Conservation (phyloP, 1,140 invertebrate species). For the Cotesia glomerata region DNA sequence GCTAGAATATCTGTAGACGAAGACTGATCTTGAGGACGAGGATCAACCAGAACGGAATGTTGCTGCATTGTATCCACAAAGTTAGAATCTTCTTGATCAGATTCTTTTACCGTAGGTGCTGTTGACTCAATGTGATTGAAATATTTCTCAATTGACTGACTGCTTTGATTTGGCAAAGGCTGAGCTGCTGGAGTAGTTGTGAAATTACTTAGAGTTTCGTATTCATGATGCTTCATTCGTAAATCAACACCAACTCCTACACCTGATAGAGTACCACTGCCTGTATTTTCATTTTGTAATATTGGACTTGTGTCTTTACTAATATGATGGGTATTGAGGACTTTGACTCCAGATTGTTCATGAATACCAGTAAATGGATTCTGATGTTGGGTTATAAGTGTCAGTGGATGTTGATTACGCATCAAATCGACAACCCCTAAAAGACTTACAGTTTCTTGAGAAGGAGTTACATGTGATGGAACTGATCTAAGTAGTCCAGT, state of each 20-base stretch:
- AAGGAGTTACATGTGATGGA: slow-evolving; percentile 41
- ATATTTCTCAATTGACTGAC: slow-evolving; percentile 68
- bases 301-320: slow-evolving; percentile 62
- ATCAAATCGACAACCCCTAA: slow-evolving; percentile 58
- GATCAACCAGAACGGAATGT: slow-evolving; percentile 60
- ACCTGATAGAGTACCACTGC: slow-evolving; percentile 44
- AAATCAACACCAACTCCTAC: slow-evolving; percentile 59
- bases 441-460: slow-evolving; percentile 50
- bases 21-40: slow-evolving; percentile 52
- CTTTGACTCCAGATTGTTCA: slow-evolving; percentile 53
- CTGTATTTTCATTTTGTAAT: slow-evolving; percentile 49
- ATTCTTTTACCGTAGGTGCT: slow-evolving; percentile 41
- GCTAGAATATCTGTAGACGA: slow-evolving; percentile 60
- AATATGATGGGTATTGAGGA: slow-evolving; percentile 56
- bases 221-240: slow-evolving; percentile 59
- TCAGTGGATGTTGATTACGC: slow-evolving; percentile 51
- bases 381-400: slow-evolving; percentile 45
- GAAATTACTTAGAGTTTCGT: slow-evolving; percentile 48
- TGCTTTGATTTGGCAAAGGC: slow-evolving; percentile 65
- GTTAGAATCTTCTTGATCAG: slow-evolving; percentile 46
- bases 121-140: slow-evolving; percentile 64
- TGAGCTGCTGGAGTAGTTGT: slow-evolving; percentile 47
- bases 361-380: slow-evolving; percentile 51
- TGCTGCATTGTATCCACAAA: slow-evolving; percentile 59
- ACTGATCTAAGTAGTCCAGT: slow-evolving; percentile 44